Percentiles rank a stretch among this genome's conserved stretches.
Conservation (phyloP, 2,113 vertebrate genomes). For the Scalopus aquaticus region DNA sequence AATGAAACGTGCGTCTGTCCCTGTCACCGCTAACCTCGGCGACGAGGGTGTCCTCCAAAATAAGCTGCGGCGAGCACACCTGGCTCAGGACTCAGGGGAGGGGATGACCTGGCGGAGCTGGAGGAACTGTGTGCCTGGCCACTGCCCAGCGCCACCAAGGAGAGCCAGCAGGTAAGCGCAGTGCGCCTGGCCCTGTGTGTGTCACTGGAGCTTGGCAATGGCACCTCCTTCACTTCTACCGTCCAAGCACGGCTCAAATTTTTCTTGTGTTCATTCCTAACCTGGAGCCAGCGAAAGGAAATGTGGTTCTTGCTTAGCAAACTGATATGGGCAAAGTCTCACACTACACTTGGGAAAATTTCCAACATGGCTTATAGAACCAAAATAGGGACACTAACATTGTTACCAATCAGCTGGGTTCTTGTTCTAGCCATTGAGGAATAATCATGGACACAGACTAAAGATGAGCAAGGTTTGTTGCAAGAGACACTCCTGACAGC, state of each 20-base stretch:
- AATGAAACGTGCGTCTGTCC: not conserved
- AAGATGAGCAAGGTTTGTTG: too few relatives aligned
- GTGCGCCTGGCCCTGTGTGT: not conserved
- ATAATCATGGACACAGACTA: too few relatives aligned
- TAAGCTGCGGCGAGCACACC: not conserved
- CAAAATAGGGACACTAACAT: not conserved
- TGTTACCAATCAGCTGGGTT: too few relatives aligned
- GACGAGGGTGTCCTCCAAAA: not conserved
- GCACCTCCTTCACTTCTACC: not conserved
- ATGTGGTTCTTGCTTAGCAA: not conserved
- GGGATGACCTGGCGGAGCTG: not conserved
- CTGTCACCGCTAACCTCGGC: not conserved
- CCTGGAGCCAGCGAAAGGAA: not conserved
- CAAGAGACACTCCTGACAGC: too few relatives aligned
- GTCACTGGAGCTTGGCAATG: not conserved
- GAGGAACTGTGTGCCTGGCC: not conserved
- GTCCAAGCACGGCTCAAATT: not conserved
- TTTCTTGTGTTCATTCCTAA: not conserved
- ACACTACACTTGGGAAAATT: not conserved
- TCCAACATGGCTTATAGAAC: not conserved
- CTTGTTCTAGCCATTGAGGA: too few relatives aligned
- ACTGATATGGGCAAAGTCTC: not conserved
- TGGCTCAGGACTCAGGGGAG: not conserved
- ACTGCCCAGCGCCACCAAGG: not conserved
- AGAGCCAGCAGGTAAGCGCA: not conserved